phyloP scores from a whole-genome alignment of 2,113 vertebrate species.

The Porphyrio hochstetteri region DNA sequence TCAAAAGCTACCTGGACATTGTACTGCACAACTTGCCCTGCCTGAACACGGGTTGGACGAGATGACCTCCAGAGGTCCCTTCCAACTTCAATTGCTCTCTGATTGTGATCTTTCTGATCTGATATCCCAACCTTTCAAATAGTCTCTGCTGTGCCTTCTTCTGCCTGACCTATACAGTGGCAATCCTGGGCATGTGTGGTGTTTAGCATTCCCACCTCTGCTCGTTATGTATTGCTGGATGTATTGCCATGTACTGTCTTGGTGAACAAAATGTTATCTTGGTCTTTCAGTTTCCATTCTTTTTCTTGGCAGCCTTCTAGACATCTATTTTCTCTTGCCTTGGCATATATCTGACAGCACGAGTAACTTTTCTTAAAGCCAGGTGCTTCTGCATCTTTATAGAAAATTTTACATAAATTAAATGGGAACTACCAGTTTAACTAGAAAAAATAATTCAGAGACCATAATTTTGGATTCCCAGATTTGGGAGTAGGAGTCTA shows the following conservation, averaged over 20 bases:
- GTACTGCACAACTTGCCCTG: neutral
- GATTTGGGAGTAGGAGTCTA: neutral
- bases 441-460: conserved; percentile 33
- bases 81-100: neutral
- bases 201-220: neutral
- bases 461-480: conserved; percentile 16
- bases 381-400: conserved; percentile 22
- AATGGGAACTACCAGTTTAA: conserved; percentile 13
- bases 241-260: neutral
- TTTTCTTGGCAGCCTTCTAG: conserved; percentile 20
- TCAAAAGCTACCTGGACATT: neutral
- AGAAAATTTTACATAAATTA: conserved; percentile 24
- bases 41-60: neutral
- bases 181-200: neutral
- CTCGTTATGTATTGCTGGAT: neutral
- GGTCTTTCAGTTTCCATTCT: neutral
- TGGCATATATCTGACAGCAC: conserved; percentile 39
- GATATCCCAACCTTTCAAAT: neutral
- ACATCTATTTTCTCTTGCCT: conserved; percentile 5
- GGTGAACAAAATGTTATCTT: neutral
- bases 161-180: neutral
- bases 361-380: conserved; percentile 26
- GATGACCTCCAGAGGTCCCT: neutral
- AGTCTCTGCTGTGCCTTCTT: neutral
- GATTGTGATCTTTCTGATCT: neutral